Evolutionary conservation across 2,888 invertebrate genomes (phyloP).

Genomic region (Trachelus troglodyta): DNA sequence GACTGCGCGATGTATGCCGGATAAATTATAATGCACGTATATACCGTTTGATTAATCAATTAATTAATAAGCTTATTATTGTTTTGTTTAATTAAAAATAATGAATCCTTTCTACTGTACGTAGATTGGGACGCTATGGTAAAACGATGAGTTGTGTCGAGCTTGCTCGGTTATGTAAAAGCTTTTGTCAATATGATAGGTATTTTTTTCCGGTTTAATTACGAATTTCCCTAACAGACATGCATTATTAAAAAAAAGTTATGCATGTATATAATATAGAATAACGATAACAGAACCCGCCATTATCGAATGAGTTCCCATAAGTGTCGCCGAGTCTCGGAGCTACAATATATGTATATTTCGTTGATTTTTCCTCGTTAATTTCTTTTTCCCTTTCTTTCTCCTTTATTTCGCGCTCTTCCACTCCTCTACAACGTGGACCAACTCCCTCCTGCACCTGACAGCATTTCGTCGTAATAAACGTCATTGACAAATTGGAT

Average conservation of each 20-base stretch:
- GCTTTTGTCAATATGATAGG: conserved; percentile 42
- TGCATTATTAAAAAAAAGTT: conserved; percentile 40
- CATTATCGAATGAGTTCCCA: conserved; percentile 39
- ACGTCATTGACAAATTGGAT: conserved; percentile 40
- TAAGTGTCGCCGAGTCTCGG: conserved; percentile 16
- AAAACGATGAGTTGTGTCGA: conserved; percentile 27
- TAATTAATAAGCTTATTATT: conserved; percentile 50
- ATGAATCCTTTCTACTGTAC: conserved; percentile 39
- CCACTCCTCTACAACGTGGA: neutral
- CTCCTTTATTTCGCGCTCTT: neutral
- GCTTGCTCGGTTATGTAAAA: conserved; percentile 35
- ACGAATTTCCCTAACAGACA: conserved; percentile 42
- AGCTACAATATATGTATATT: neutral
- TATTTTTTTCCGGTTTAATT: conserved; percentile 39
- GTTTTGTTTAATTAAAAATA: conserved; percentile 56
- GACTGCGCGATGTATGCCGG: neutral
- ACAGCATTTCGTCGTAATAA: conserved; percentile 34
- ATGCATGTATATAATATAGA: neutral
- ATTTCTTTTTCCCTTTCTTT: conserved; percentile 10
- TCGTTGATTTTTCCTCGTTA: conserved; percentile 31
- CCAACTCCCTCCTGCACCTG: neutral
- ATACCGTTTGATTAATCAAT: conserved; percentile 51
- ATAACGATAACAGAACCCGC: neutral
- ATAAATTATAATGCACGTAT: neutral
- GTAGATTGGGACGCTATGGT: conserved; percentile 6